These are phyloP conservation scores for Selene dorsalis DNA, from an alignment of 2,797 vertebrate species.

Conservation along the genomic window DNA sequence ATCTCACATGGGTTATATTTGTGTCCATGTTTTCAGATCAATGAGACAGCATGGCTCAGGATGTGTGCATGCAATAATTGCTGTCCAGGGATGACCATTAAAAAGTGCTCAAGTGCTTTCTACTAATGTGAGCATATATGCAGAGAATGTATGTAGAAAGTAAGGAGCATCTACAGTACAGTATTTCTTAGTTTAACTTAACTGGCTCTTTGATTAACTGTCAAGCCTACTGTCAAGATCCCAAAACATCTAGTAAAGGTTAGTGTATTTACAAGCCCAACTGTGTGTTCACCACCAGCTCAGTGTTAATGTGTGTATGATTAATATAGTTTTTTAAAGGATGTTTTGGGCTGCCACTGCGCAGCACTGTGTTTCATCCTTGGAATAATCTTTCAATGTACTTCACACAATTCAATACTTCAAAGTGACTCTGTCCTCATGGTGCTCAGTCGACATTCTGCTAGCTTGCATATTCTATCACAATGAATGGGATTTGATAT, in stretches of 20 bases:
- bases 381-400: slow-evolving; percentile 14
- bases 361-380: slow-evolving; percentile 21
- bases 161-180: neutral
- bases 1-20: neutral
- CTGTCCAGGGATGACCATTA: neutral
- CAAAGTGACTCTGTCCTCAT: slow-evolving; percentile 34
- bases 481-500: slow-evolving; percentile 42
- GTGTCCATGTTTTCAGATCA: neutral
- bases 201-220: neutral
- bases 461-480: slow-evolving; percentile 37
- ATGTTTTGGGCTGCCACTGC: slow-evolving; percentile 15
- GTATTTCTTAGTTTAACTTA: neutral
- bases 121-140: neutral
- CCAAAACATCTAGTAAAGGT: neutral
- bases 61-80: neutral
- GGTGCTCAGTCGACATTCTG: slow-evolving; percentile 39
- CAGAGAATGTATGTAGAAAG: neutral
- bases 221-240: neutral
- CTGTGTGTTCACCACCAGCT: neutral
- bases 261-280: neutral
- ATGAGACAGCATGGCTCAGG: neutral
- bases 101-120: neutral
- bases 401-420: slow-evolving; percentile 36
- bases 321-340: neutral
- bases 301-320: neutral